Base-by-base conservation (phyloP, 2,113 vertebrate species). In the Lutjanus erythropterus region DNA sequence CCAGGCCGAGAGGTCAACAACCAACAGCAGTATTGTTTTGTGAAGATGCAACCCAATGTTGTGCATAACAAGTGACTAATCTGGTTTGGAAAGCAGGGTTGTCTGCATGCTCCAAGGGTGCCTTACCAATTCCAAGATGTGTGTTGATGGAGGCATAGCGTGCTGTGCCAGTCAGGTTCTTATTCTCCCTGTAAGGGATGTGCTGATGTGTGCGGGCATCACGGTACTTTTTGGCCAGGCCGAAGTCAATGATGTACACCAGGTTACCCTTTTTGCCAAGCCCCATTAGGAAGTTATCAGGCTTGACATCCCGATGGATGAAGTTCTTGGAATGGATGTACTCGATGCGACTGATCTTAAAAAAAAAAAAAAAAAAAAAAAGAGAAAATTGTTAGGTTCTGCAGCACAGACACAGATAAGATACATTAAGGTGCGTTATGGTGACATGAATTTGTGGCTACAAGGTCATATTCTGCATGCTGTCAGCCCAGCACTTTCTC, bases 241-340 rank as follows among this genome's bases (percentile, higher is more conserved):
- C 98, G 9, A 99, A 99, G 94, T 99, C 98, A 16, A 99, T 99
- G 93, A 99, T 99, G 88, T 98, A 99, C n/a, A 99, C 97, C 87
- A 99, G 94, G 91, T 99, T 99, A 29, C 98, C 98, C 88, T 99
- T 99, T 93, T 99, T 99, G 67, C 97, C 98, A 0, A 99, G 96
- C 16, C 98, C 98, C 98, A 99, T 99, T 41, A 99, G 95, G 85
- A 99, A 99, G 93, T 99, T 99, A 87, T 99, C 98, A 0, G 98
- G 98, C 84, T 99, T 99, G 58, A 99, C 97, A 29, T 99, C 98
- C 37, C 98, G 95, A 88, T 99, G 98, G 88, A 99, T 99, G 93
- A 99, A 99, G 84, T 99, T 99, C 95, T 99, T 99, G 84, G 98
- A 99, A 96, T 99, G 98, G 94, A 99, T 98, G 83, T 98, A 99